These are phyloP conservation scores for Lithobates sylvaticus DNA, from an alignment of 2,797 vertebrate genomes.

Conservation along the genomic window DNA sequence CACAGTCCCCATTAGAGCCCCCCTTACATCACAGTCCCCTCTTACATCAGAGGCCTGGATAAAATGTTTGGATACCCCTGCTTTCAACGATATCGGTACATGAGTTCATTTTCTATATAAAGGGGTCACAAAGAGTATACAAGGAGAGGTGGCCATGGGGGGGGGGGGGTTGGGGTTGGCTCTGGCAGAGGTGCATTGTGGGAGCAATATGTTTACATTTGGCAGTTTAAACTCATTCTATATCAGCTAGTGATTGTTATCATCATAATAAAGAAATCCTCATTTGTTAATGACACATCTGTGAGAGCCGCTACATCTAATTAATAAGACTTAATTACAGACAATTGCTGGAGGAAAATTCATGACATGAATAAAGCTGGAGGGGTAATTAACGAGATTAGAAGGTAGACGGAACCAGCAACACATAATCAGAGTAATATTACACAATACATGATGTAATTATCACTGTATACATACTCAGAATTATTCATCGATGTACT, in stretches of 20 bases:
- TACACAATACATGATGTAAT: not conserved
- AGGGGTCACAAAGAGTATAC: too few relatives aligned
- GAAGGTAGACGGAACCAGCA: constrained; percentile 10
- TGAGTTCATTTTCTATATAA: too few relatives aligned
- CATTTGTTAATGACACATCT: constrained; percentile 39
- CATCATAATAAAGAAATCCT: constrained; percentile 45
- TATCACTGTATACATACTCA: not conserved
- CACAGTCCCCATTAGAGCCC: too few relatives aligned
- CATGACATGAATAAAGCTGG: constrained; percentile 29
- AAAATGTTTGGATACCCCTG: too few relatives aligned
- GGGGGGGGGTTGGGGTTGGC: too few relatives aligned
- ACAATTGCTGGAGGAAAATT: constrained; percentile 33
- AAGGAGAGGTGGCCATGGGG: too few relatives aligned
- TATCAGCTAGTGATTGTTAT: constrained; percentile 22
- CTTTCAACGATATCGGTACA: too few relatives aligned
- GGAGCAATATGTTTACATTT: not conserved
- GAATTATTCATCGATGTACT: not conserved
- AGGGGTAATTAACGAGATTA: constrained; percentile 50
- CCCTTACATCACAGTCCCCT: too few relatives aligned
- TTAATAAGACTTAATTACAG: constrained; percentile 51
- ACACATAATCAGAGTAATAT: constrained; percentile 31
- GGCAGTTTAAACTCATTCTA: not conserved
- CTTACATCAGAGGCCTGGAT: too few relatives aligned
- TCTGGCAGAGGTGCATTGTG: not conserved
- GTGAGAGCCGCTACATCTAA: constrained; percentile 40